Conservation (phyloP, 1,140 invertebrate genomes). For the Sminthurinus signatus region DNA sequence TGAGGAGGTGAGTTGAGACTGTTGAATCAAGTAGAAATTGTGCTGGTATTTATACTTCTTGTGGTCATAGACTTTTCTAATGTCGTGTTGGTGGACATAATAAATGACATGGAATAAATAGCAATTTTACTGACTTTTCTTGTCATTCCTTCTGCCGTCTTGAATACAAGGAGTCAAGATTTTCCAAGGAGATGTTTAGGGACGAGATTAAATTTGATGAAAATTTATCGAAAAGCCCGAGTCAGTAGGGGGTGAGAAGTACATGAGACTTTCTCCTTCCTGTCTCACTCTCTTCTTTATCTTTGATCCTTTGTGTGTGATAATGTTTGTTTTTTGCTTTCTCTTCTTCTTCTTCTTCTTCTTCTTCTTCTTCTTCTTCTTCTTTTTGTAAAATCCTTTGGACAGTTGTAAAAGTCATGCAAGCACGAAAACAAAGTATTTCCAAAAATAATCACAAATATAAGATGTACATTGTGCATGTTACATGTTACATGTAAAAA, state of each 20-base stretch:
- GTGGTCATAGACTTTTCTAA: no score
- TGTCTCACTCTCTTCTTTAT: no score
- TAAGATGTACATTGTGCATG: not conserved
- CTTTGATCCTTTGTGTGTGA: no score
- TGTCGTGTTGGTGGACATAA: conserved; percentile 9
- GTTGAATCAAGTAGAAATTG: no score
- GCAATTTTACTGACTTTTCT: not conserved
- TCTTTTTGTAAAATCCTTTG: no score
- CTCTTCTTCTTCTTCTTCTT: not conserved
- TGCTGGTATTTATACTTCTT: no score
- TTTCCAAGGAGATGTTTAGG: not conserved
- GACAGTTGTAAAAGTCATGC: not conserved
- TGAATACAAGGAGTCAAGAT: not conserved
- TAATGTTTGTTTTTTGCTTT: no score
- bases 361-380: no score
- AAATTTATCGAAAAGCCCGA: conserved; percentile 32
- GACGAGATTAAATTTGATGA: conserved; percentile 29
- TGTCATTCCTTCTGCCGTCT: not conserved
- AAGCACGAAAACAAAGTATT: not conserved
- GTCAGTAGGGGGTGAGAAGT: conserved; percentile 15
- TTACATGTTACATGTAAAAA: not conserved
- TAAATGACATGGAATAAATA: conserved; percentile 18
- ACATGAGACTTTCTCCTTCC: not conserved
- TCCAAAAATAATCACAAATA: conserved; percentile 4
- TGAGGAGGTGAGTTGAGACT: no score